Evolutionary conservation across 2,113 vertebrate genomes (phyloP), one percentile per base, ranked within the genome.

Genomic region (Caranx ignobilis): DNA sequence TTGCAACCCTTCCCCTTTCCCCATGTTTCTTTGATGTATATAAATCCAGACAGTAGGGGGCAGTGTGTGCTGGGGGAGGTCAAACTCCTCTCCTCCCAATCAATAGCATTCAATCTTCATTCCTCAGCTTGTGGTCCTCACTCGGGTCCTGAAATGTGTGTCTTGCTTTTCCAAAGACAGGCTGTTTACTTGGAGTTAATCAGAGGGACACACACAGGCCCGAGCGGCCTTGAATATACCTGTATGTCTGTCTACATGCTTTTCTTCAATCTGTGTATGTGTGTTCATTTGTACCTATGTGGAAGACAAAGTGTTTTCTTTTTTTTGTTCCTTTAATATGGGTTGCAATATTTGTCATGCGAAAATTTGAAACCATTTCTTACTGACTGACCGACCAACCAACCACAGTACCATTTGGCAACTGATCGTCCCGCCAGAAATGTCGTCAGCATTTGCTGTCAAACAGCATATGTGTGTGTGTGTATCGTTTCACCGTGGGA

Each of bases 131-230:
- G 69, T 65, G 85, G 85, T 83, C 85, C 66, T 79, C 64, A 79
- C 84, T 91, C 82, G 79, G 91, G 90, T 92, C 91, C 87, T 87
- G 90, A 89, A 88, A 86, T 64, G 88, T 92, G 91, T 92, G 92
- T 93, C 92, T 89, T 94, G 92, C 92, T 93, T 93, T 93, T 93
- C 92, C 93, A 94, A 94, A 92, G 91, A 92, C 89, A 74, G 92
- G 93, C 77, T 91, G 92, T 93, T 94, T 87, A 91, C 88, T 93
- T 92, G 93, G 93, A 93, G 93, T 92, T 94, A 94, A 94, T 94
- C 94, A 94, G 89, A 94, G 89, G 91, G 94, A 93, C 91, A 87
- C 88, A 91, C 91, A 60, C 91, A 89, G 93, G 82, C 78, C 84
- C 78, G 88, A 86, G 87, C 21, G 83, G 81, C 87, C 87, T 89